phyloP scores from a whole-genome alignment of 2,113 vertebrate genomes.

The Talpa occidentalis region DNA sequence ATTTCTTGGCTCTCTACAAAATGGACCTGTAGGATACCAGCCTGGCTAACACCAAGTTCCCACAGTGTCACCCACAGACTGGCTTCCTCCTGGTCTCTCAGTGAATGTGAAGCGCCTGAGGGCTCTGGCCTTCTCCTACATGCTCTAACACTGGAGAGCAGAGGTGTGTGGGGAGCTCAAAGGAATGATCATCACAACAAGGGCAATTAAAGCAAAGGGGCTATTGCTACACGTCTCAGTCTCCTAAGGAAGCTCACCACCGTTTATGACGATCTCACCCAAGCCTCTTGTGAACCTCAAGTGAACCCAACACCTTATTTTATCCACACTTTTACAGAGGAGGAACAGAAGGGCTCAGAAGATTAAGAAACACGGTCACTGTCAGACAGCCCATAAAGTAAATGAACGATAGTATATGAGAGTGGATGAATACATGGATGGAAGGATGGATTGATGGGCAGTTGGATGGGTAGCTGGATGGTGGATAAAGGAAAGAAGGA shows the following conservation, averaged over 20 bases:
- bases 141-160: not conserved
- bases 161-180: not conserved
- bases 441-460: not conserved
- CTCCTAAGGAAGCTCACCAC: not conserved
- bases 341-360: not conserved
- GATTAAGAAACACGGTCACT: not conserved
- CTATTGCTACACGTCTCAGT: not conserved
- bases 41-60: conserved; percentile 53
- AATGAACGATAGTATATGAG: no score
- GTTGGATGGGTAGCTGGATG: not conserved
- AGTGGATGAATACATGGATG: not conserved
- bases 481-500: not conserved
- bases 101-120: not conserved
- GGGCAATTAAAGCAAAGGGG: not conserved
- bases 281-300: not conserved
- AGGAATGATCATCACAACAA: not conserved
- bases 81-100: not conserved
- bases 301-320: not conserved
- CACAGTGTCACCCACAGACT: not conserved
- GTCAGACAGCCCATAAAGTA: not conserved
- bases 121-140: not conserved
- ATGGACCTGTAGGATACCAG: conserved; percentile 78
- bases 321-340: not conserved
- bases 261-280: no score
- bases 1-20: conserved; percentile 79